Conservation (phyloP, 2,797 vertebrate species). For the Neomorphus geoffroyi region DNA sequence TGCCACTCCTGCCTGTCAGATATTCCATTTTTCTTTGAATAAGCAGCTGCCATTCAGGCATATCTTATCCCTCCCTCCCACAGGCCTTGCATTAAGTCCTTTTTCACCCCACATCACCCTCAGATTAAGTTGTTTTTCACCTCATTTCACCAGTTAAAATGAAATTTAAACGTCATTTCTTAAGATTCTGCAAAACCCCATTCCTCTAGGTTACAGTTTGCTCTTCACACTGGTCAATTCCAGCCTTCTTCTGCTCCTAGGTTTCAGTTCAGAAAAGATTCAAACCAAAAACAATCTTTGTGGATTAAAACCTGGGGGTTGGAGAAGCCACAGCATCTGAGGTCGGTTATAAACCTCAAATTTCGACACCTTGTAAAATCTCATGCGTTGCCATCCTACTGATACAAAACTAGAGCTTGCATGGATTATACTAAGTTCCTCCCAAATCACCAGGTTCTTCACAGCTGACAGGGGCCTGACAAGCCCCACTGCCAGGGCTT, state of each 20-base stretch:
- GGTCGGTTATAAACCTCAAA: background rate
- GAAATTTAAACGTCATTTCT: background rate
- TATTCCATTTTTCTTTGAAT: background rate
- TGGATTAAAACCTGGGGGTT: background rate
- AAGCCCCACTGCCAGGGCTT: too few relatives aligned
- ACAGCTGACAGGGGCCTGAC: rapidly evolving
- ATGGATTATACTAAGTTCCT: background rate
- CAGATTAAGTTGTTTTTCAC: background rate
- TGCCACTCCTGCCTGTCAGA: background rate
- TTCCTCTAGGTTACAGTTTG: background rate
- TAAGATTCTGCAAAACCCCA: background rate
- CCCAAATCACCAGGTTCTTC: background rate
- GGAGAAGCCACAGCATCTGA: background rate
- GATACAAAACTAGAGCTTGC: background rate
- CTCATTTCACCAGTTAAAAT: too few relatives aligned
- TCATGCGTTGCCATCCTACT: background rate
- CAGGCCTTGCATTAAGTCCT: background rate
- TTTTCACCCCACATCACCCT: background rate
- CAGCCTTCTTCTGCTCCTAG: background rate
- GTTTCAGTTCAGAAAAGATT: background rate
- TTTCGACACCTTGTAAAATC: background rate
- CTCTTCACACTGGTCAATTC: background rate
- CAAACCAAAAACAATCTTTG: background rate
- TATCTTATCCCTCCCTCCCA: background rate
- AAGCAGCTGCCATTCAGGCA: background rate